phyloP scores from a whole-genome alignment of 1,140 invertebrate genomes.

The Drosophila biarmipes region DNA sequence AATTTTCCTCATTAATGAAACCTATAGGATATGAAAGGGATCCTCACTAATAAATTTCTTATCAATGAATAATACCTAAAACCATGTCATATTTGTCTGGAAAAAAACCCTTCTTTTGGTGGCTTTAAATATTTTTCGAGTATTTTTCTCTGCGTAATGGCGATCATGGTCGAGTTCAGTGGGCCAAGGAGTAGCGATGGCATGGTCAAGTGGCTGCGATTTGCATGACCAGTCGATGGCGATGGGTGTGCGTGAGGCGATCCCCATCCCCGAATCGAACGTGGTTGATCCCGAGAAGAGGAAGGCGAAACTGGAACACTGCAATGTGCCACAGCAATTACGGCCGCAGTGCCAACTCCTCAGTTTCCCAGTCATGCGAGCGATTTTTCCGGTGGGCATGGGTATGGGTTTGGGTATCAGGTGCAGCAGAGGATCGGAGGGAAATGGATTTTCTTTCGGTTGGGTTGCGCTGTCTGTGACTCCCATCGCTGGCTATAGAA shows the following conservation, averaged over 20 bases:
- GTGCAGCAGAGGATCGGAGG: slow-evolving; percentile 15
- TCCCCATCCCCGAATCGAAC: slow-evolving; percentile 44
- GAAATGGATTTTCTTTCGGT: slow-evolving; percentile 23
- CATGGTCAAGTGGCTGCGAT: slow-evolving; percentile 64
- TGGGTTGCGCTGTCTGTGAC: slow-evolving; percentile 13
- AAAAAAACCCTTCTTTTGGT: no score
- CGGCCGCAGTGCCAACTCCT: slow-evolving; percentile 32
- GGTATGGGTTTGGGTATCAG: neutral
- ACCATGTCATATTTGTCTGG: no score
- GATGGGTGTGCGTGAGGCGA: slow-evolving; percentile 67
- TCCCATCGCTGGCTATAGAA: slow-evolving; percentile 11
- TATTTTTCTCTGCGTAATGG: neutral
- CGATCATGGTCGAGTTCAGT: slow-evolving; percentile 49
- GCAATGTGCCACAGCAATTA: slow-evolving; percentile 44
- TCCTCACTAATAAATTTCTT: no score
- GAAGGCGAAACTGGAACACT: slow-evolving; percentile 67
- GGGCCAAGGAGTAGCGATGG: slow-evolving; percentile 19
- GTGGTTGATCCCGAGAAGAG: slow-evolving; percentile 31
- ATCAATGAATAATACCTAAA: no score
- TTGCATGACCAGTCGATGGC: slow-evolving; percentile 68
- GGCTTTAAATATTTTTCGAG: no score
- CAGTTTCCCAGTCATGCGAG: slow-evolving; percentile 54
- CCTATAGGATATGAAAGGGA: no score
- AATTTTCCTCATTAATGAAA: no score
- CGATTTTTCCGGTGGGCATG: slow-evolving; percentile 51